Evolutionary conservation across 2,113 vertebrate species (phyloP).

Genomic region (Cheilinus undulatus): DNA sequence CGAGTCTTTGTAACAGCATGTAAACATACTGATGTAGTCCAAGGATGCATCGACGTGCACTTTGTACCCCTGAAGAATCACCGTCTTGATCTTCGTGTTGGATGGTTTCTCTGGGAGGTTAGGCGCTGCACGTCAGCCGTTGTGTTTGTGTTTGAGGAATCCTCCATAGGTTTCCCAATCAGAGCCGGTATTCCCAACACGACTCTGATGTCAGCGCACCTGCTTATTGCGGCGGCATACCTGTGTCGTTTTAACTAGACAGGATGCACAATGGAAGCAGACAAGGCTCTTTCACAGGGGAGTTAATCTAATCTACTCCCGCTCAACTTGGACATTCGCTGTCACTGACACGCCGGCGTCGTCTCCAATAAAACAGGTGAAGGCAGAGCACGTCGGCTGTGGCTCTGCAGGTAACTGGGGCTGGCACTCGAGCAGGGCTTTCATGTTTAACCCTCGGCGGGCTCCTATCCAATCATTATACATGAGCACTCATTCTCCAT

Average conservation of each 20-base stretch:
- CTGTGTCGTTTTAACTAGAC: constrained; percentile 74
- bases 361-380: constrained; percentile 72
- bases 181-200: constrained; percentile 65
- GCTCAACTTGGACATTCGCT: constrained; percentile 74
- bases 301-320: constrained; percentile 78
- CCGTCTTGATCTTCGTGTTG: constrained; percentile 36
- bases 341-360: constrained; percentile 72
- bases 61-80: constrained; percentile 18
- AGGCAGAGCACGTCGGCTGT: constrained; percentile 57
- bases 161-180: constrained; percentile 68
- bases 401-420: constrained; percentile 62
- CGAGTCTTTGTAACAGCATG: no score
- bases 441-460: constrained; percentile 66
- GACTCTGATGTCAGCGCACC: constrained; percentile 65
- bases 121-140: not conserved
- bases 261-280: constrained; percentile 74
- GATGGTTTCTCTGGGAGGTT: constrained; percentile 8
- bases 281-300: constrained; percentile 78
- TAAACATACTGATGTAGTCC: no score
- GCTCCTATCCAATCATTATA: constrained; percentile 60
- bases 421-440: constrained; percentile 66
- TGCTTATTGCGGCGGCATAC: constrained; percentile 69
- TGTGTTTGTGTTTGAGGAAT: constrained; percentile 68
- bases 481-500: constrained; percentile 62
- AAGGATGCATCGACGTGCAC: constrained; percentile 1